Conservation (phyloP, 2,797 vertebrate species). For the Sebastes nivosus region DNA sequence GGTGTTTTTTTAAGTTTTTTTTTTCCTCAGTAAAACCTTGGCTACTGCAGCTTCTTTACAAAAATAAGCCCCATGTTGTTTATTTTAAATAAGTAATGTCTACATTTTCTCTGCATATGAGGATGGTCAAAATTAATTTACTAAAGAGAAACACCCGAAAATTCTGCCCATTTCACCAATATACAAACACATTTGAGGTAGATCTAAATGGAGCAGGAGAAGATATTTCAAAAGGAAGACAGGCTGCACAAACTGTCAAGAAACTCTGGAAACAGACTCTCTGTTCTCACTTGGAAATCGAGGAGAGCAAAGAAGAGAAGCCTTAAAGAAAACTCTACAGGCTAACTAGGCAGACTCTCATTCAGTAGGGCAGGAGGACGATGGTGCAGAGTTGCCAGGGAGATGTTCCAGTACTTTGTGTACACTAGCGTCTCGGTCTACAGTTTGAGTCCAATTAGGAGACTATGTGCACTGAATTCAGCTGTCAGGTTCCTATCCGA, state of each 20-base stretch:
- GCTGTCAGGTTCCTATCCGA: conserved; percentile 40
- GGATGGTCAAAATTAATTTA: not conserved
- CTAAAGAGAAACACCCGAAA: not conserved
- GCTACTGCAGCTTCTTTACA: not conserved
- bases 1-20: not conserved
- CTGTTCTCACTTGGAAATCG: not conserved
- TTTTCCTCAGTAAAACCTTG: not conserved
- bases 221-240: not conserved
- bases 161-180: not conserved
- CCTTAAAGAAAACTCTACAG: not conserved
- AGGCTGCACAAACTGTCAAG: not conserved
- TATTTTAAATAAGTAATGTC: not conserved
- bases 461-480: conserved; percentile 53
- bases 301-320: not conserved
- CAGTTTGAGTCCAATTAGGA: conserved; percentile 69
- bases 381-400: conserved; percentile 43
- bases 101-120: not conserved
- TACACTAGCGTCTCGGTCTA: conserved; percentile 37
- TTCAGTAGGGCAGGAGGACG: conserved; percentile 12
- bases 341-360: conserved; percentile 13
- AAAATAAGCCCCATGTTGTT: not conserved
- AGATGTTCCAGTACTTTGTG: conserved; percentile 41
- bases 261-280: not conserved
- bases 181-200: not conserved
- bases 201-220: not conserved